Conservation (phyloP, 1,140 invertebrate genomes). For the Zaprionus tsacasi region DNA sequence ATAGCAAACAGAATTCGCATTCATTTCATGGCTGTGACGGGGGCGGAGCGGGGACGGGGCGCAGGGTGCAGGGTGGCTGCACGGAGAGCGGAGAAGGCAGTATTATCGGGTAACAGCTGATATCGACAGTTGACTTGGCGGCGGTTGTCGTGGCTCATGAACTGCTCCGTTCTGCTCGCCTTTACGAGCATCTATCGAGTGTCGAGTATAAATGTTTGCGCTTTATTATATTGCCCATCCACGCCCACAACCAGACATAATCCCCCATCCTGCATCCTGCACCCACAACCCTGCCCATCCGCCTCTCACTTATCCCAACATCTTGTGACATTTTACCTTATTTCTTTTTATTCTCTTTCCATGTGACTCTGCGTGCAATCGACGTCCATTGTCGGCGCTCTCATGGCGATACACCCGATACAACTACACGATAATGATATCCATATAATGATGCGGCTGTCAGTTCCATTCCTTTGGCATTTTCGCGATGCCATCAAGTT, state of each 20-base stretch:
- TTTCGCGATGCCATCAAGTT: constrained; percentile 18
- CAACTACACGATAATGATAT: constrained; percentile 80
- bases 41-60: neutral
- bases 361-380: constrained; percentile 31
- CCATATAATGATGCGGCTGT: constrained; percentile 82
- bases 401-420: constrained; percentile 54
- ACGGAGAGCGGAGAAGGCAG: neutral
- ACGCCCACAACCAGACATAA: constrained; percentile 46
- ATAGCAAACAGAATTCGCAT: constrained; percentile 83
- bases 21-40: constrained; percentile 46
- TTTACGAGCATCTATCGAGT: constrained; percentile 62
- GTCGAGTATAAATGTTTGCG: constrained; percentile 82
- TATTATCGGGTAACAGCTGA: constrained; percentile 68
- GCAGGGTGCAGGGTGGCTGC: neutral
- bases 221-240: constrained; percentile 79
- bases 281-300: constrained; percentile 1
- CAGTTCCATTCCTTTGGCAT: constrained; percentile 65
- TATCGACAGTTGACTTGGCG: constrained; percentile 80
- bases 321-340: constrained; percentile 81
- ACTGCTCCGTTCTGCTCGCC: constrained; percentile 36
- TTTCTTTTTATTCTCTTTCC: constrained; percentile 42
- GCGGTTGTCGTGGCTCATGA: constrained; percentile 51
- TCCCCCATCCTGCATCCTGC: neutral
- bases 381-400: constrained; percentile 28
- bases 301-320: constrained; percentile 33